Percentiles rank a stretch among this genome's conserved stretches.
phyloP scores from a whole-genome alignment of 2,888 invertebrate species.

The Pyrocoelia pectoralis region DNA sequence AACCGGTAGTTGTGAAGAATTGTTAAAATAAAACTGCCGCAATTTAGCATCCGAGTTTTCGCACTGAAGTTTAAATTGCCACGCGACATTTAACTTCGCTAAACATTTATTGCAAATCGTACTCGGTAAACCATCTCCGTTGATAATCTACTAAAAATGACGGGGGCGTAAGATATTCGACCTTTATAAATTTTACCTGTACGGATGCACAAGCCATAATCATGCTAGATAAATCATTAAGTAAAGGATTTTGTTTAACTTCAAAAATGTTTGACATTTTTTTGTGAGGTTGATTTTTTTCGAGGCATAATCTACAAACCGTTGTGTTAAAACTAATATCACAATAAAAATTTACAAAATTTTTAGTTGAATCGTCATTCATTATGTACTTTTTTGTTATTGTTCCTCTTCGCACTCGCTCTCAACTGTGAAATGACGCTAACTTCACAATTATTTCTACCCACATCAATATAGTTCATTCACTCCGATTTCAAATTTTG shows the following conservation, averaged over 20 bases:
- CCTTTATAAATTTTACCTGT: constrained; percentile 42
- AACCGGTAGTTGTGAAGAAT: constrained; percentile 40
- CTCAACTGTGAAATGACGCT: too few relatives aligned
- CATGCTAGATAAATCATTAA: constrained; percentile 44
- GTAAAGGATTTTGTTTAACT: constrained; percentile 33
- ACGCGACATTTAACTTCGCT: constrained; percentile 47
- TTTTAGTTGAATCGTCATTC: constrained; percentile 33
- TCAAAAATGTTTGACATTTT: constrained; percentile 50
- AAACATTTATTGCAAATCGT: constrained; percentile 48
- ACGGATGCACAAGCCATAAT: constrained; percentile 51
- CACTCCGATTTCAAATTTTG: too few relatives aligned
- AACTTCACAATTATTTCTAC: too few relatives aligned
- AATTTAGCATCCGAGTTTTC: constrained; percentile 49
- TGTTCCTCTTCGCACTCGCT: too few relatives aligned
- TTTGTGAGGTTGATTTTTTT: constrained; percentile 43
- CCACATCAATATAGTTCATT: too few relatives aligned
- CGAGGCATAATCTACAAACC: constrained; percentile 48
- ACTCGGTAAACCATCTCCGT: constrained; percentile 49
- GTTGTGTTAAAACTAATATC: constrained; percentile 44
- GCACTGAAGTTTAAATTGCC: constrained; percentile 50
- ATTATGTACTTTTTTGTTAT: constrained; percentile 6
- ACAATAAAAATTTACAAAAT: constrained; percentile 45
- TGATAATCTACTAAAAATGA: constrained; percentile 41
- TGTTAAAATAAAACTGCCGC: constrained; percentile 45
- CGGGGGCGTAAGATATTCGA: too few relatives aligned